These are phyloP conservation scores for Machimus atricapillus DNA, from an alignment of 2,888 invertebrate genomes.

Conservation along the genomic window DNA sequence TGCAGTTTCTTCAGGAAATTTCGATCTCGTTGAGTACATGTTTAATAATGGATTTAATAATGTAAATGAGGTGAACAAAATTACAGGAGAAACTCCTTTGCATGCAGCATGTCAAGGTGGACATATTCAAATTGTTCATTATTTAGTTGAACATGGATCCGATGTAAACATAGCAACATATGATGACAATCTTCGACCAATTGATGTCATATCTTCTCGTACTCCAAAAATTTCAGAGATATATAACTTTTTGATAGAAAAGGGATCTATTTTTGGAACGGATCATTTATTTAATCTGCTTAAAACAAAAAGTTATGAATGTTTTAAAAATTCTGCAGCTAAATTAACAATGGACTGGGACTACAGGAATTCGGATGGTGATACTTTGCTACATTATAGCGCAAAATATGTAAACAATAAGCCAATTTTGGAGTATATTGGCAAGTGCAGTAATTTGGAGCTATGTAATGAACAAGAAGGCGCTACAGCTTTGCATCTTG, in stretches of 20 bases:
- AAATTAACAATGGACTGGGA: background rate
- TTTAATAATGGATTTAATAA: constrained; percentile 21
- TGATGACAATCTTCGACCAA: background rate
- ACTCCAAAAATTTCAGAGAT: background rate
- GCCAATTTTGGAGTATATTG: background rate
- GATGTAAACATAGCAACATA: background rate
- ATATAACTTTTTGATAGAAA: background rate
- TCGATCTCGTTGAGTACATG: background rate
- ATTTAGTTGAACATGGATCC: background rate
- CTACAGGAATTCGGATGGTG: background rate
- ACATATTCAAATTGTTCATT: background rate
- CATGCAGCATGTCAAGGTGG: background rate
- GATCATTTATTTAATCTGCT: background rate
- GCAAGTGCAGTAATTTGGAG: background rate
- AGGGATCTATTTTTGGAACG: background rate
- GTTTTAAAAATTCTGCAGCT: background rate
- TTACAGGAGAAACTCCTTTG: background rate
- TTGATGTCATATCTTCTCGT: background rate
- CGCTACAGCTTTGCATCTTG: constrained; percentile 9
- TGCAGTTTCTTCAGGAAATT: background rate
- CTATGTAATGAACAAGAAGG: background rate
- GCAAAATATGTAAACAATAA: background rate
- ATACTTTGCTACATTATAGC: background rate
- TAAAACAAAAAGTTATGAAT: background rate
- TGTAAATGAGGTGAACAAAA: background rate